Conservation (phyloP, 2,888 invertebrate genomes). For the Himalopsyche anomala region DNA sequence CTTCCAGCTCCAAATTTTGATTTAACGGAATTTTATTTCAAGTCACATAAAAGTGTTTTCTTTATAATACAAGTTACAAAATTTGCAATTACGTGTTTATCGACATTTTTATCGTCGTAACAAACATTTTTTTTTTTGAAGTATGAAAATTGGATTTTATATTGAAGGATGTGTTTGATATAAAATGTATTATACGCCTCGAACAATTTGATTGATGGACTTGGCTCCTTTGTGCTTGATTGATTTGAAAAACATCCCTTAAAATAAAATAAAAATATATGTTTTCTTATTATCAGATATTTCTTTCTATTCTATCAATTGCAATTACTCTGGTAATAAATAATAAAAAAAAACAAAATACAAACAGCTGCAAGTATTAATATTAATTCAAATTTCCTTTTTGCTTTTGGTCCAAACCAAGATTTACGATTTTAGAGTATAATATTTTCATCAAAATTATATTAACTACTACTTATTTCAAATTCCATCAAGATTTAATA, state of each 20-base stretch:
- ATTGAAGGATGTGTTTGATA: neutral
- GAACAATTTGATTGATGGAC: conserved; percentile 9
- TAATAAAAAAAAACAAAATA: neutral
- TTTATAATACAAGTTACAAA: too few species aligned
- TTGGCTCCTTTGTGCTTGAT: neutral
- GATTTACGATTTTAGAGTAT: too few species aligned
- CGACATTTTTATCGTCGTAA: neutral
- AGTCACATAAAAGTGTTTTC: too few species aligned
- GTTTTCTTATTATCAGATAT: neutral
- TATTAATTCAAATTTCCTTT: too few species aligned
- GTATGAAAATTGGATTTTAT: neutral
- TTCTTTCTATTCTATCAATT: neutral
- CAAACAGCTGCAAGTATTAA: too few species aligned
- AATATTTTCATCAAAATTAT: too few species aligned
- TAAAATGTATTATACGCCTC: neutral
- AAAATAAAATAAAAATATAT: neutral
- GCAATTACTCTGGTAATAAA: neutral
- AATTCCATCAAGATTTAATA: too few species aligned
- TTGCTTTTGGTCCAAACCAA: too few species aligned
- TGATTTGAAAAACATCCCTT: neutral
- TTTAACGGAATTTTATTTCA: too few species aligned
- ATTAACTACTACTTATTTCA: too few species aligned
- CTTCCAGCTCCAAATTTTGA: too few species aligned
- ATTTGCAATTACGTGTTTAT: too few species aligned
- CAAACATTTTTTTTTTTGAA: neutral